Percentiles rank a stretch among this genome's conserved stretches.
Evolutionary conservation across 2,797 vertebrate genomes (phyloP).

Genomic region (Cheirogaleus major): DNA sequence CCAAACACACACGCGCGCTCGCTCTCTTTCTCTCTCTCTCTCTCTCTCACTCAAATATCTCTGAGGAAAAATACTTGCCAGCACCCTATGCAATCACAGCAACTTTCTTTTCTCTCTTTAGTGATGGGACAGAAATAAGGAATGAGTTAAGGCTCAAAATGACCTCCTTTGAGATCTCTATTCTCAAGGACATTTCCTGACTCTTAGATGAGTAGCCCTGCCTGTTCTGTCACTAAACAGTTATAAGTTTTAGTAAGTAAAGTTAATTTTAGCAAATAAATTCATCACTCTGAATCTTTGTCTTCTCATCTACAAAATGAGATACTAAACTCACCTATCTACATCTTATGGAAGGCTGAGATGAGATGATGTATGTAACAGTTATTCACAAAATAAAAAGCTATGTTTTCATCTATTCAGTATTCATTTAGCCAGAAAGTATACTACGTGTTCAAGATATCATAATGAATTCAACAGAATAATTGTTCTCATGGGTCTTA

Average conservation of each 20-base stretch:
- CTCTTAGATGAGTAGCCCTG: background rate
- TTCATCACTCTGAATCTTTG: background rate
- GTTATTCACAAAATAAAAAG: slow-evolving; percentile 30
- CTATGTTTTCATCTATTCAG: background rate
- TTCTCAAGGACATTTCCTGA: background rate
- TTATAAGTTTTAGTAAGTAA: slow-evolving; percentile 18
- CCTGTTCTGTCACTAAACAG: background rate
- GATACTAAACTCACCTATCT: background rate
- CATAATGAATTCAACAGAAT: slow-evolving; percentile 18
- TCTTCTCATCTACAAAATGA: background rate
- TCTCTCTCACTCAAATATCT: background rate
- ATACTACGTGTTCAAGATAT: background rate
- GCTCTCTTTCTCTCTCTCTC: background rate
- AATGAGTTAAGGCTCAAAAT: background rate
- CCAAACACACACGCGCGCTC: background rate
- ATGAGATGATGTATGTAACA: background rate
- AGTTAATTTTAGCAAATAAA: slow-evolving; percentile 10
- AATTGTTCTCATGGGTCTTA: background rate
- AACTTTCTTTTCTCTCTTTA: slow-evolving; percentile 4
- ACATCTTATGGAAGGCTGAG: background rate
- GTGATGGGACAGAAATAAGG: background rate
- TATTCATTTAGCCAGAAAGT: background rate
- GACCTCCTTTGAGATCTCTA: background rate
- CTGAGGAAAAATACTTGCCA: background rate
- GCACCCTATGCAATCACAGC: background rate